Evolutionary conservation across 2,888 invertebrate genomes (phyloP), one percentile per base, ranked within the genome.

Genomic region (Clitarchus hookeri): DNA sequence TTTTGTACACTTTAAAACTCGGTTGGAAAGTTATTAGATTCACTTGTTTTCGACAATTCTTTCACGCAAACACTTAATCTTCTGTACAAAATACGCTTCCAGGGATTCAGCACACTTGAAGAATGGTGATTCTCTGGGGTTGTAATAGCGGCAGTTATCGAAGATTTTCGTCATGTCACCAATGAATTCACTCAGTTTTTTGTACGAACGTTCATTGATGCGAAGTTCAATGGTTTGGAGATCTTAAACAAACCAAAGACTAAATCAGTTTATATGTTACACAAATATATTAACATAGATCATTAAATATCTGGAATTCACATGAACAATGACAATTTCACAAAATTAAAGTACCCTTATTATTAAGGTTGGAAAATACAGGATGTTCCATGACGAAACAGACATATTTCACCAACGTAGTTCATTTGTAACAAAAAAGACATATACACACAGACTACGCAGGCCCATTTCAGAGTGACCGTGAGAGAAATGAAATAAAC

Each of bases 81-180:
- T 98, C 92, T 97, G 96, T 91, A 97, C 97, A 93, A 99, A 99
- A 92, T 96, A 98, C 87, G 97, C 96, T 93, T 99, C 99, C 88
- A 99, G 93, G 86, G 97, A 96, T 91, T 98, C 98, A 36, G 99
- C 99, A 93, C 98, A 98, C 90, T 98, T 96, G 93, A 97, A 98
- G 92, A 98, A 98, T 88, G 97, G 97, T 26, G 98, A 98, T 91
- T 98, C 98, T 91, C 97, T 96, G 87, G 98, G 97, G 92, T 99
- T 99, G 93, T 98, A 99, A 91, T 98, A 97, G 89, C 99, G 96
- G 93, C 99, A 99, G 92, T 99, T 99, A 93, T 99, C 98, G 92
- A 99, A 99, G 91, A 99, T 98, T 92, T 98, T 98, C 88, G 98
- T 98, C 95, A 99, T 97, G 91, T 99, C 99, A 91, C 97, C 97